A percentile compares a stretch with the other conserved stretches of the same genome.
These are phyloP conservation scores for Acanthiza pusilla DNA, from an alignment of 2,797 vertebrate genomes.

Conservation along the genomic window DNA sequence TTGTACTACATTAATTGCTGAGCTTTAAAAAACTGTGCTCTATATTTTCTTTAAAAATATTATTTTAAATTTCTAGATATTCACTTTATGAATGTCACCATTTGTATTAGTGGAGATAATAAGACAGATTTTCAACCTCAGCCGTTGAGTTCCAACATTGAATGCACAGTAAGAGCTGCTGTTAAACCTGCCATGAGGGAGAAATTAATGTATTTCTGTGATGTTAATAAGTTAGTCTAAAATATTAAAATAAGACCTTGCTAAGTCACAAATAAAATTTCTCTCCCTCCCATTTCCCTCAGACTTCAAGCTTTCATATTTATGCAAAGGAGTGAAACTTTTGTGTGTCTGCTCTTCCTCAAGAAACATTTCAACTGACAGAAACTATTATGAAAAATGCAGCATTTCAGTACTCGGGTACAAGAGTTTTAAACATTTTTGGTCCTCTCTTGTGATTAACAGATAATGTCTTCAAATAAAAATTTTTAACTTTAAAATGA, in stretches of 20 bases:
- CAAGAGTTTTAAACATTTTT: background rate
- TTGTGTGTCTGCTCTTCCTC: background rate
- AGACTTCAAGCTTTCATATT: background rate
- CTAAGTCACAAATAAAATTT: background rate
- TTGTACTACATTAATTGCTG: background rate
- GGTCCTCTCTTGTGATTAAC: background rate
- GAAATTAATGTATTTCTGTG: background rate
- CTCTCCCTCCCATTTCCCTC: background rate
- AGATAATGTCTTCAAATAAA: background rate
- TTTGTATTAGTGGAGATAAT: background rate
- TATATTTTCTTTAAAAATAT: background rate
- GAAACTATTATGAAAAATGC: background rate
- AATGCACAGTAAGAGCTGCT: background rate
- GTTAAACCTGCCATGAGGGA: background rate
- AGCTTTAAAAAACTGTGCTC: background rate
- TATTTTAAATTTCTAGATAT: background rate
- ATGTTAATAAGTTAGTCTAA: background rate
- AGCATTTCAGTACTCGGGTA: background rate
- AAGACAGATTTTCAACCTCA: background rate
- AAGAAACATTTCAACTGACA: background rate
- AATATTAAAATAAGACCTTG: background rate
- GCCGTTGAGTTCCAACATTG: background rate
- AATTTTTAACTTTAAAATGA: background rate
- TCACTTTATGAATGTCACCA: background rate
- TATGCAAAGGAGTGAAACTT: background rate